Evolutionary conservation across 2,888 invertebrate genomes (phyloP).

Genomic region (Leucophenga montana): DNA sequence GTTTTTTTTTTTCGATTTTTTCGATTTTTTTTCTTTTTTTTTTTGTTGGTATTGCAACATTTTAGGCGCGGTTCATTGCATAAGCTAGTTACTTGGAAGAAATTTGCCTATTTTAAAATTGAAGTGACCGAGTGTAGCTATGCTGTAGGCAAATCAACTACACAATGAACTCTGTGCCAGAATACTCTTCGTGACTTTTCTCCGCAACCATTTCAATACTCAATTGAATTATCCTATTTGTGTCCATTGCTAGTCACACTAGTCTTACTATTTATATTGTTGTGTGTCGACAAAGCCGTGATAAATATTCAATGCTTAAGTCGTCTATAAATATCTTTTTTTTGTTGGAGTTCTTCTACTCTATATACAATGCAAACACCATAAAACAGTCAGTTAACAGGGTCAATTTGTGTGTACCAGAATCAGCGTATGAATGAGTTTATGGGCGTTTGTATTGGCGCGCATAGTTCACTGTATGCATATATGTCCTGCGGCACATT

Average conservation of each 20-base stretch:
- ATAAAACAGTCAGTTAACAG: conserved; percentile 26
- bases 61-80: too few relatives aligned
- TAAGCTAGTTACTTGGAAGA: too few relatives aligned
- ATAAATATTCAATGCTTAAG: conserved; percentile 26
- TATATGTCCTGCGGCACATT: not conserved
- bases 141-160: too few relatives aligned
- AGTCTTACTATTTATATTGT: not conserved
- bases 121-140: too few relatives aligned
- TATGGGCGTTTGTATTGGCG: conserved; percentile 14
- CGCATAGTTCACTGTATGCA: not conserved
- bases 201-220: not conserved
- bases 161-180: too few relatives aligned
- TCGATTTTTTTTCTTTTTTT: not conserved
- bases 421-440: not conserved
- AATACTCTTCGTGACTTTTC: not conserved
- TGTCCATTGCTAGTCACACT: too few relatives aligned
- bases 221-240: not conserved
- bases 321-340: conserved; percentile 21
- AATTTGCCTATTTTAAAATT: too few relatives aligned
- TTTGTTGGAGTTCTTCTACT: not conserved
- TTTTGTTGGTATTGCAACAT: not conserved
- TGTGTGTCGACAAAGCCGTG: conserved; percentile 6
- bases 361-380: not conserved
- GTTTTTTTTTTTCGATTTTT: too few relatives aligned
- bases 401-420: conserved; percentile 6